Percentiles rank a stretch among this genome's conserved stretches.
Evolutionary conservation across 2,797 vertebrate species (phyloP).

Genomic region (Luscinia megarhynchos): DNA sequence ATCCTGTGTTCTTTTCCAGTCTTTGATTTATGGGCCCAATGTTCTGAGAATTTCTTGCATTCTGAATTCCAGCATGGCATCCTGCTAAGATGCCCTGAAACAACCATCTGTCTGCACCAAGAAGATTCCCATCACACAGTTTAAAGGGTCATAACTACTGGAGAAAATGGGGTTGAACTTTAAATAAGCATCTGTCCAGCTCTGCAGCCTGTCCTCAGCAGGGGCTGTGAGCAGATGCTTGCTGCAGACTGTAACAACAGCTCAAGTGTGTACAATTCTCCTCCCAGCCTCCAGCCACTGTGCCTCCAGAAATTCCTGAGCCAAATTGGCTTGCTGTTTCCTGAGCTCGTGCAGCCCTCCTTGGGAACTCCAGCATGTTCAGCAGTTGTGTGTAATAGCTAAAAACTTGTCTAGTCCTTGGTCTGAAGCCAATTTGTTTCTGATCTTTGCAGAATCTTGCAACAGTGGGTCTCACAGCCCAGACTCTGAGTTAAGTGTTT

Average conservation of each 20-base stretch:
- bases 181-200: slow-evolving; percentile 11
- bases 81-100: slow-evolving; percentile 44
- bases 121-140: background rate
- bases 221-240: background rate
- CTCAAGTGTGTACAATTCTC: background rate
- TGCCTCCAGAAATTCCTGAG: slow-evolving; percentile 14
- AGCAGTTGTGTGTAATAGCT: background rate
- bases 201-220: rapidly evolving
- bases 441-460: background rate
- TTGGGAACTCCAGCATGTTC: background rate
- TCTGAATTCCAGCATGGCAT: background rate
- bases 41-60: no score
- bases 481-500: background rate
- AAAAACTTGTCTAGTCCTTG: background rate
- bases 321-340: background rate
- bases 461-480: background rate
- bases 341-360: background rate
- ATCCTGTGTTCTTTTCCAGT: no score
- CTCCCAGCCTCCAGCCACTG: background rate
- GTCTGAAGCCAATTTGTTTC: background rate
- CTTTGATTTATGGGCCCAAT: no score
- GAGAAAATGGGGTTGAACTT: background rate
- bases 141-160: background rate
- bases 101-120: slow-evolving; percentile 29
- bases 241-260: background rate